Conservation (phyloP, 2,797 vertebrate species). For the Harpagifer antarcticus region DNA sequence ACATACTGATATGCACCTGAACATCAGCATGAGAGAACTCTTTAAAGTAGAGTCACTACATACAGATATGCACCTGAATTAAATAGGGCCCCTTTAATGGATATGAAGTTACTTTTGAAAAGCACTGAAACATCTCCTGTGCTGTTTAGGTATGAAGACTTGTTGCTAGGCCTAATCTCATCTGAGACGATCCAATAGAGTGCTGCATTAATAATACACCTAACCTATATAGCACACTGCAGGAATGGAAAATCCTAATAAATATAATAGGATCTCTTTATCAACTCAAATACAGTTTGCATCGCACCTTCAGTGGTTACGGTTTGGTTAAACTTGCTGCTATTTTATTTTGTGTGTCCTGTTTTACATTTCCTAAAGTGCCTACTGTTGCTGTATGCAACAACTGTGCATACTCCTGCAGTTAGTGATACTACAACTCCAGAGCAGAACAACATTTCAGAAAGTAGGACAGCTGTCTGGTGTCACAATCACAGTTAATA, state of each 20-base stretch:
- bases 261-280: too few relatives aligned
- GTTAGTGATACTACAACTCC: neutral
- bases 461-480: constrained; percentile 8
- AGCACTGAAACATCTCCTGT: neutral
- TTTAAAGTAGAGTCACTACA: too few relatives aligned
- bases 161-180: neutral
- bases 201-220: too few relatives aligned
- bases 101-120: neutral
- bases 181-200: too few relatives aligned
- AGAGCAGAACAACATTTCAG: neutral
- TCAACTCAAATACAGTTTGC: too few relatives aligned
- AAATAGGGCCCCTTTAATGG: too few relatives aligned
- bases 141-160: neutral
- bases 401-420: neutral
- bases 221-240: too few relatives aligned
- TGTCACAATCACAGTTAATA: neutral
- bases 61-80: too few relatives aligned
- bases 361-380: neutral
- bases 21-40: too few relatives aligned
- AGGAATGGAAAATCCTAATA: too few relatives aligned
- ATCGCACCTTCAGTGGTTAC: too few relatives aligned
- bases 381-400: neutral
- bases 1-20: too few relatives aligned
- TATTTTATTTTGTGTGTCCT: neutral
- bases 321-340: neutral